Evolutionary conservation across 2,113 vertebrate species (phyloP).

Genomic region (Prochilodus magdalenae): DNA sequence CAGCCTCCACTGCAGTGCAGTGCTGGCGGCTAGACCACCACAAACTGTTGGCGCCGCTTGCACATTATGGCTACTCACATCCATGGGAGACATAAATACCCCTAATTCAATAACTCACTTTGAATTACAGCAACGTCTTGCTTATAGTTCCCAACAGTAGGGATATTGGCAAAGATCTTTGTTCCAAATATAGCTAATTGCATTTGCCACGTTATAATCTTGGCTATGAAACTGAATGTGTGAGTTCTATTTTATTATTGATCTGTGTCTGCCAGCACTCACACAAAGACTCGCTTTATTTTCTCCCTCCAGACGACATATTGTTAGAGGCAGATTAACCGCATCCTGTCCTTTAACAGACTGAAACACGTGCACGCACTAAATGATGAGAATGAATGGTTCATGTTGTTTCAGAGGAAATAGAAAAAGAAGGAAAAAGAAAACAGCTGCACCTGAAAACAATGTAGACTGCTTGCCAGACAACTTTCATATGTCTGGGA

Average conservation of each 20-base stretch:
- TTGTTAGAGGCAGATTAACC: slow-evolving; percentile 56
- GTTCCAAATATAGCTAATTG: slow-evolving; percentile 51
- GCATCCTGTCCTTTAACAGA: slow-evolving; percentile 35
- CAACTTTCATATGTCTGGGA: slow-evolving; percentile 48
- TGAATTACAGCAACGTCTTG: slow-evolving; percentile 64
- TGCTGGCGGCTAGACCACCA: slow-evolving; percentile 29
- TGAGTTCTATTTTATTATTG: slow-evolving; percentile 61
- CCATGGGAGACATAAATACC: slow-evolving; percentile 59
- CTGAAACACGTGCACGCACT: background rate
- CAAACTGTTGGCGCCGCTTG: slow-evolving; percentile 50
- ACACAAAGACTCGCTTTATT: slow-evolving; percentile 30
- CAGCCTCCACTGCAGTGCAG: slow-evolving; percentile 29
- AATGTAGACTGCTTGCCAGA: slow-evolving; percentile 51
- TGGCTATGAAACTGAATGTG: slow-evolving; percentile 57
- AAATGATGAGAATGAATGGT: background rate
- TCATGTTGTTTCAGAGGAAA: background rate
- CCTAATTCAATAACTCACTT: slow-evolving; percentile 67
- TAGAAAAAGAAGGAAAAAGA: slow-evolving; percentile 25
- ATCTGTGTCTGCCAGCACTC: slow-evolving; percentile 21
- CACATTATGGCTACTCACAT: slow-evolving; percentile 44
- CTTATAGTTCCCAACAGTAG: slow-evolving; percentile 56
- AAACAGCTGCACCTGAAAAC: slow-evolving; percentile 59
- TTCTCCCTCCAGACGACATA: slow-evolving; percentile 34
- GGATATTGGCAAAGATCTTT: slow-evolving; percentile 59
- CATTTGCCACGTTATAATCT: slow-evolving; percentile 57